Conservation (phyloP, 2,113 vertebrate genomes). For the Brachypodius melanocephalos region DNA sequence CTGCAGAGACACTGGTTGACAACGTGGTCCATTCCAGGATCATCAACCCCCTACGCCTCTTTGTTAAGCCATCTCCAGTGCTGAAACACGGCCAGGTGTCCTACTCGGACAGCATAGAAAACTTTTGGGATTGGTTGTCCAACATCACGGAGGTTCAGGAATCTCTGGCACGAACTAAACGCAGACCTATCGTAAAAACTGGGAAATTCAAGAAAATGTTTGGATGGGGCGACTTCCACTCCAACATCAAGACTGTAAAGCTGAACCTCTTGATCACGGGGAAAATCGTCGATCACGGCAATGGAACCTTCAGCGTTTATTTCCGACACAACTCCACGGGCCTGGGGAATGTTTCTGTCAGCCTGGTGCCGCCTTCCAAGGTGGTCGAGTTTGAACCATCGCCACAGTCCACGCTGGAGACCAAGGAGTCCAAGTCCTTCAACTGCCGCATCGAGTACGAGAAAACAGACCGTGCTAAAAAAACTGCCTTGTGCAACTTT, state of each 20-base stretch:
- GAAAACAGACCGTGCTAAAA: constrained; percentile 98
- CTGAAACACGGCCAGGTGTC: constrained; percentile 84
- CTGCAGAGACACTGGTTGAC: constrained; percentile 80
- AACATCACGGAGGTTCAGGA: constrained; percentile 92
- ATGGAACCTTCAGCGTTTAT: constrained; percentile 98
- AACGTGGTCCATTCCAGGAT: constrained; percentile 82
- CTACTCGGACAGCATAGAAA: constrained; percentile 88
- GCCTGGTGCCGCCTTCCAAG: constrained; percentile 96
- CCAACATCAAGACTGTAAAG: constrained; percentile 98
- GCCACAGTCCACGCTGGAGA: constrained; percentile 91
- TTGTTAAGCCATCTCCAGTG: constrained; percentile 85
- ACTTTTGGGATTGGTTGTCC: constrained; percentile 98
- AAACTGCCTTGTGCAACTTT: constrained; percentile 90
- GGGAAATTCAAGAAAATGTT: constrained; percentile 99
- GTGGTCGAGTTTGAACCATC: constrained; percentile 95
- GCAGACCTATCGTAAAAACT: constrained; percentile 97
- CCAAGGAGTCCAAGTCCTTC: constrained; percentile 97
- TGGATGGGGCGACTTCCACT: constrained; percentile 99
- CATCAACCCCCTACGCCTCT: constrained; percentile 89
- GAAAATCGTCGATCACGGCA: constrained; percentile 98
- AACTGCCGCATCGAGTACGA: constrained; percentile 99
- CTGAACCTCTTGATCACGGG: constrained; percentile 98
- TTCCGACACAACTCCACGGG: constrained; percentile 98
- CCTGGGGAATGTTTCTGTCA: constrained; percentile 94
- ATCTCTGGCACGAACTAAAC: constrained; percentile 91